Base-by-base conservation (phyloP, 2,797 vertebrate species). In the Pipistrellus nathusii region DNA sequence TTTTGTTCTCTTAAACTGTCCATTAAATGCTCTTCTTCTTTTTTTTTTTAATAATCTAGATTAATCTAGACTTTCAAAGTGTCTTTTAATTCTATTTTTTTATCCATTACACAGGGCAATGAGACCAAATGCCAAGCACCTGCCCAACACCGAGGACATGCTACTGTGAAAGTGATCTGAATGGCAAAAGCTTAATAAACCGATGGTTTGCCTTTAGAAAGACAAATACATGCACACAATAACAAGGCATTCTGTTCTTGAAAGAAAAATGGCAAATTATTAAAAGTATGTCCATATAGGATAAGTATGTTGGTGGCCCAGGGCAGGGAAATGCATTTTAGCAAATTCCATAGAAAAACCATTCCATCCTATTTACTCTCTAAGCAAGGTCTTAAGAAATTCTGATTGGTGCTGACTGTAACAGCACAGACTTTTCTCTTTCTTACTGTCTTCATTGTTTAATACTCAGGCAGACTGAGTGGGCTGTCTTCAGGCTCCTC, bases 101-200 rank as follows among this genome's bases (percentile, higher is more conserved):
- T 71, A 66, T 41, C 44, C 15, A 25, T 71, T 41, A 78, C 5
- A 10, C 21, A 11, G 38, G 3, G 78, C 30, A 90, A n/a, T 17
- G 62, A 91, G 91, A 73, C 32, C 17, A 73, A 78, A 92, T 44
- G 21, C 12, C 10, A 20, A 55, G 17, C 1, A 66, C 30, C 41
- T 93, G 23, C 14, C 53, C 55, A 77, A 27, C 30, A 64, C 57
- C 8, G 10, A 94, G 21, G 14, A 11, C 15, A 72, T 62, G 20
- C 18, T 51, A 48, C 38, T 76, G 84, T 66, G 48, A 80, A 92
- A 85, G 66, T 53, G 35, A 55, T 64, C 71, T 93, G 71, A 80
- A 90, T 88, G 8, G 48, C 18, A 57, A 88, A 88, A 75, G n/a
- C 5, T 69, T n/a, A 77, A 53, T 2, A 77, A 71, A 84, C 32